Conservation (phyloP, 1,140 invertebrate species). For the Drosophila nasuta region DNA sequence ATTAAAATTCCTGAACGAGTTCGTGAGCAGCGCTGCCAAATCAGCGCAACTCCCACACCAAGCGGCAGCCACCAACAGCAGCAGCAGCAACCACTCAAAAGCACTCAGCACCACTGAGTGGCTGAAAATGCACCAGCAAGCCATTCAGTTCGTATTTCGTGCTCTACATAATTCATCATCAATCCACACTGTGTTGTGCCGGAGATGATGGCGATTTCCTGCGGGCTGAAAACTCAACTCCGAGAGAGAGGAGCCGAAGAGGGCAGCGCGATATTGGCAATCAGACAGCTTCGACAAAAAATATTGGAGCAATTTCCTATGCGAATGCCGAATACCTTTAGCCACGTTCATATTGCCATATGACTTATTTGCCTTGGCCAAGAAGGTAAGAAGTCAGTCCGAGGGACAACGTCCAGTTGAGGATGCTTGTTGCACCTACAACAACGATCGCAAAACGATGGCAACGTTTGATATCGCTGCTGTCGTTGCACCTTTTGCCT, state of each 20-base stretch:
- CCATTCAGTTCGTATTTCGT: conserved; percentile 78
- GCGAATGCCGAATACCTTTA: conserved; percentile 38
- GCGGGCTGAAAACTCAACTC: conserved; percentile 44
- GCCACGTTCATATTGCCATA: conserved; percentile 53
- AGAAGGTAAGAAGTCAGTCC: background rate
- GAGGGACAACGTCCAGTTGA: conserved; percentile 61
- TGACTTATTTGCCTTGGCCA: conserved; percentile 73
- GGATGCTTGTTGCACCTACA: conserved; percentile 65
- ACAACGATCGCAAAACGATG: conserved; percentile 57
- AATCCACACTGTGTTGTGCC: conserved; percentile 68
- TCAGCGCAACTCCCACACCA: conserved; percentile 70
- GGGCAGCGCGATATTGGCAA: conserved; percentile 65
- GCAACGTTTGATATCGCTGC: background rate
- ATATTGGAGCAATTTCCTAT: conserved; percentile 82
- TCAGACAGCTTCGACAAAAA: conserved; percentile 68
- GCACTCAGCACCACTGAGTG: conserved; percentile 38
- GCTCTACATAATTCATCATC: conserved; percentile 85
- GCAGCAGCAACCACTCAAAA: conserved; percentile 25
- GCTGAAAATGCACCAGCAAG: conserved; percentile 38
- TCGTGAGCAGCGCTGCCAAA: conserved; percentile 70
- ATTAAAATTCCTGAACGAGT: conserved; percentile 69
- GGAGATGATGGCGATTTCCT: conserved; percentile 56
- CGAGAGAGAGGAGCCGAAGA: background rate
- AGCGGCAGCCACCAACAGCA: conserved; percentile 40
- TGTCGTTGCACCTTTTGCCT: conserved; percentile 39